Conservation (phyloP, 2,113 vertebrate genomes). For the Lophotis ruficrista region DNA sequence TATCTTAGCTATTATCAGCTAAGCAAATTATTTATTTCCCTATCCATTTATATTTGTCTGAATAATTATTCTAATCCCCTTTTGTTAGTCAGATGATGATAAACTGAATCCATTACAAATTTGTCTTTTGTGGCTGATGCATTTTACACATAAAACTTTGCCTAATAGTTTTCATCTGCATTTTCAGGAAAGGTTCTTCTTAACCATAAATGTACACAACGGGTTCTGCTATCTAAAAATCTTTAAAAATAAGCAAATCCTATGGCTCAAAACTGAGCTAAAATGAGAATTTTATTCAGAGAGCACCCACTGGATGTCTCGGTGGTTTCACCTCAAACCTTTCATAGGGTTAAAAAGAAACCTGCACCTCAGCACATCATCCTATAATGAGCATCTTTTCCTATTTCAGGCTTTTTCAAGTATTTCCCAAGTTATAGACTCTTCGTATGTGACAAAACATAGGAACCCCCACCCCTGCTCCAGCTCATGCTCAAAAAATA, state of each 20-base stretch:
- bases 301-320: not conserved
- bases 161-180: not conserved
- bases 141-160: not conserved
- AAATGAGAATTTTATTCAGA: not conserved
- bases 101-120: not conserved
- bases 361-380: not conserved
- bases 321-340: not conserved
- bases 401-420: not conserved
- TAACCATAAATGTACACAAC: not conserved
- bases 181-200: not conserved
- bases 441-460: not conserved
- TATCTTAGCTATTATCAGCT: not conserved
- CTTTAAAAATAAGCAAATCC: not conserved
- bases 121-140: not conserved
- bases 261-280: not conserved
- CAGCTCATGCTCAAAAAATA: not conserved
- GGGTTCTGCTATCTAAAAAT: not conserved
- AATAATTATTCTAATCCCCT: not conserved
- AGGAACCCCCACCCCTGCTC: not conserved
- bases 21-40: not conserved
- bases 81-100: not conserved
- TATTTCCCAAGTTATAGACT: not conserved
- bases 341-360: not conserved
- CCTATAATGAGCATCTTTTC: not conserved
- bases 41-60: not conserved